Base-by-base conservation (phyloP, 1,140 invertebrate genomes). In the Planococcus citri region DNA sequence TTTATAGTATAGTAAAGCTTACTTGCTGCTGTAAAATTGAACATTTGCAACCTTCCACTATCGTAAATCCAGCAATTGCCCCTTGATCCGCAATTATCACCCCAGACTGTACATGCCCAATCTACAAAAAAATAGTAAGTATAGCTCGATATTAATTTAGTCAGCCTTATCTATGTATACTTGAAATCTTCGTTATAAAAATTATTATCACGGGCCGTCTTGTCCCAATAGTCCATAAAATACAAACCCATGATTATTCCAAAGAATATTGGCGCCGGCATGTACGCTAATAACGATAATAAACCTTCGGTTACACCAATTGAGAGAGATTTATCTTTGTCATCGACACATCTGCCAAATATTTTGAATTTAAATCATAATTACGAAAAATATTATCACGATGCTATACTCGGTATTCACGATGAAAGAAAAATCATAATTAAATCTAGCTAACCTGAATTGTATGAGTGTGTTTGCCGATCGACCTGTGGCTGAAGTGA, bases 11-110 rank as follows among this genome's bases (percentile, higher is more conserved):
- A 9, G 21, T 20, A 60, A 20, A 60, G n/a, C n/a, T 77, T 73
- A 86, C 83, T 77, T 71, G 81, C 84, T 24, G 87, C 84, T 8
- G 84, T 87, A 68, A 86, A 84, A 76, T 87, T 87, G 29, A 88
- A 75, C n/a, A 86, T 86, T 75, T 86, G 81, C 72, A 88, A 76
- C n/a, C 80, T 80, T 72, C 82, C 82, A 3, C 85, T 83, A 75
- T 88, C 84, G 73, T 88, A 89, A 0, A 88, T 76, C 87, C 87
- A 89, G 75, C 87, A 89, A 74, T 88, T 88, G 12, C 71, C 71
- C 2, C 37, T 38, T 0, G 25, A 14, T 14, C 71, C 71, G 17
- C 71, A 72, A n/a, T 70, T 70, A 10, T 68, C 27, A 9, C 69
- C 69, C 71, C 71, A 72, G 3, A 72, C 69, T 0, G 68, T 58